Conservation (phyloP, 2,113 vertebrate genomes). For the Hirundichthys speculiger region DNA sequence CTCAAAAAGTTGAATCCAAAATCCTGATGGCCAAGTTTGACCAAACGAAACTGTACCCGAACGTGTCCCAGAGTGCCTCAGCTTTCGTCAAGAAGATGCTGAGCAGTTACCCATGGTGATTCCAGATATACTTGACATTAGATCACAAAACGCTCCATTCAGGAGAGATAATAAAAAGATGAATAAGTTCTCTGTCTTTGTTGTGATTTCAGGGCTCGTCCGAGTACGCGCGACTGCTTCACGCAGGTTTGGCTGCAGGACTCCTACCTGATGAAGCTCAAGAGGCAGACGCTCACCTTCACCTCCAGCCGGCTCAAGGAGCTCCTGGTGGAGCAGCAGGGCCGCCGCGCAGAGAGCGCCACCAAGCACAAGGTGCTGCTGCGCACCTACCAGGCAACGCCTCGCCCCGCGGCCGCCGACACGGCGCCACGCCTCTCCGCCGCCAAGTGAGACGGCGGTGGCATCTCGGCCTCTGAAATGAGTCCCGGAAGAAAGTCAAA, state of each 20-base stretch:
- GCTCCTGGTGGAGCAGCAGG: slow-evolving; percentile 89
- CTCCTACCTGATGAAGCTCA: slow-evolving; percentile 94
- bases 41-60: slow-evolving; percentile 90
- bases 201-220: slow-evolving; percentile 86
- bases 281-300: slow-evolving; percentile 95
- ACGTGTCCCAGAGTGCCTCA: slow-evolving; percentile 93
- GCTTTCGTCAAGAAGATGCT: slow-evolving; percentile 93
- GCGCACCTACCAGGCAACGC: slow-evolving; percentile 85
- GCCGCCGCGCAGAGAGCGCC: slow-evolving; percentile 81
- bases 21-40: slow-evolving; percentile 92
- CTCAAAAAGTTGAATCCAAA: slow-evolving; percentile 85
- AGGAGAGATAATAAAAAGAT: neutral
- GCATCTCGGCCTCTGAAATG: too few species aligned
- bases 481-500: neutral
- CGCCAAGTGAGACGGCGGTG: slow-evolving; percentile 70
- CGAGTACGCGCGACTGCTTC: slow-evolving; percentile 90
- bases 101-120: slow-evolving; percentile 92
- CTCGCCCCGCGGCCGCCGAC: slow-evolving; percentile 77
- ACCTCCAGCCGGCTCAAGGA: slow-evolving; percentile 92
- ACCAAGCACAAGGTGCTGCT: slow-evolving; percentile 96
- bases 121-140: neutral
- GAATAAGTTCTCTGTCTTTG: neutral
- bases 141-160: neutral
- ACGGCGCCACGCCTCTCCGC: slow-evolving; percentile 40
- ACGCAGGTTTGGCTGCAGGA: slow-evolving; percentile 94